phyloP scores from a whole-genome alignment of 2,113 vertebrate genomes.

The Lamprotornis superbus region DNA sequence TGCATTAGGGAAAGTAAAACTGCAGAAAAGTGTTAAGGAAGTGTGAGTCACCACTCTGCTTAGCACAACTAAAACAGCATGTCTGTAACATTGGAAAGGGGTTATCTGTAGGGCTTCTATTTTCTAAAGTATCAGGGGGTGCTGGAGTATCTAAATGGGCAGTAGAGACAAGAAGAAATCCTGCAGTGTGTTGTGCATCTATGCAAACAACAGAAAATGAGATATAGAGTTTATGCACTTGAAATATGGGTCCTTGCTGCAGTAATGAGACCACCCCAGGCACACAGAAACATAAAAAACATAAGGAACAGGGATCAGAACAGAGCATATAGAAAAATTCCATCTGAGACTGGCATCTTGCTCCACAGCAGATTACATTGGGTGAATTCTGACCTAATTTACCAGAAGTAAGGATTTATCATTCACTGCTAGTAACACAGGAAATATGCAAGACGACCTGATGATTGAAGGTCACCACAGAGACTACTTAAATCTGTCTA shows the following conservation, averaged over 20 bases:
- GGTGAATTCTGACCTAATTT: background rate
- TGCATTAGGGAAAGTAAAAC: background rate
- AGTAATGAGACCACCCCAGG: background rate
- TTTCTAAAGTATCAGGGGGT: background rate
- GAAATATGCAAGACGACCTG: background rate
- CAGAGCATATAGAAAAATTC: background rate
- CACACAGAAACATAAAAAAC: background rate
- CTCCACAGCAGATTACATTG: background rate
- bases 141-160: background rate
- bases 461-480: background rate
- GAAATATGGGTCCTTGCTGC: background rate
- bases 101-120: background rate
- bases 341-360: background rate
- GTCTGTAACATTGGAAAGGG: background rate
- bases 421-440: background rate
- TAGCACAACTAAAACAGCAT: background rate
- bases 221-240: background rate
- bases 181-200: background rate
- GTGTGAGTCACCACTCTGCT: background rate
- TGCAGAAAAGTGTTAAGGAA: background rate
- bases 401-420: background rate
- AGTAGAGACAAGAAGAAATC: background rate
- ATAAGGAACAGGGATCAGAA: background rate
- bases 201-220: background rate
- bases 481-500: background rate